phyloP scores from a whole-genome alignment of 2,797 vertebrate genomes.

The Thunnus albacares region DNA sequence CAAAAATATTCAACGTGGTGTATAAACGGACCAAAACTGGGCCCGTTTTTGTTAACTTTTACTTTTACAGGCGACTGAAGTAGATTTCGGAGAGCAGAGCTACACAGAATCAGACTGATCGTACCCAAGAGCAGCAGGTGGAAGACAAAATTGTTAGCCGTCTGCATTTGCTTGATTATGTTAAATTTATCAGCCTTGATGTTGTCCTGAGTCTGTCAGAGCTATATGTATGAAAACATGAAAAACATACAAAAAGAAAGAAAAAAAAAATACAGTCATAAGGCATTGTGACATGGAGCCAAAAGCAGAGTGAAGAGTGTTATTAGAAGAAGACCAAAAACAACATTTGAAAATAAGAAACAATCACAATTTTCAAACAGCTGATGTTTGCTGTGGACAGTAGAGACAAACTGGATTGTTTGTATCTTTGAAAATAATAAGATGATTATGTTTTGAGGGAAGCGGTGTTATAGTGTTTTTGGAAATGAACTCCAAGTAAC shows the following conservation, averaged over 20 bases:
- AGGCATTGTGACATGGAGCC: constrained; percentile 35
- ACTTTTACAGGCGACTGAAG: background rate
- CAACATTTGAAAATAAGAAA: background rate
- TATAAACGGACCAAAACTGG: constrained; percentile 7
- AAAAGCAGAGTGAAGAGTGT: background rate
- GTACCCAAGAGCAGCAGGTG: background rate
- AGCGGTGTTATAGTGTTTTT: background rate
- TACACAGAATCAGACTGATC: background rate
- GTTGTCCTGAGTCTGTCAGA: constrained; percentile 18
- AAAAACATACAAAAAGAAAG: constrained; percentile 7
- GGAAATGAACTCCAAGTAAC: background rate
- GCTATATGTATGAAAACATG: background rate
- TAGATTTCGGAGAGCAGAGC: background rate
- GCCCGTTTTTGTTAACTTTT: background rate
- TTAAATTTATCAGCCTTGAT: background rate
- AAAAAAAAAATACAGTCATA: constrained; percentile 7
- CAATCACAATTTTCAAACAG: background rate
- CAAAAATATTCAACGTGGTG: constrained; percentile 18
- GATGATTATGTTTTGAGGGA: background rate
- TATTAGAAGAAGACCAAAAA: no score
- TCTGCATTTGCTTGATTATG: background rate
- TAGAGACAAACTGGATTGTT: background rate
- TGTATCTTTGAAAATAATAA: background rate
- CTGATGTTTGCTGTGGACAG: background rate
- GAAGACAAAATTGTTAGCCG: constrained; percentile 9